These are phyloP conservation scores for Rhamphomyia laevipes DNA, from an alignment of 2,888 invertebrate genomes.

Conservation along the genomic window DNA sequence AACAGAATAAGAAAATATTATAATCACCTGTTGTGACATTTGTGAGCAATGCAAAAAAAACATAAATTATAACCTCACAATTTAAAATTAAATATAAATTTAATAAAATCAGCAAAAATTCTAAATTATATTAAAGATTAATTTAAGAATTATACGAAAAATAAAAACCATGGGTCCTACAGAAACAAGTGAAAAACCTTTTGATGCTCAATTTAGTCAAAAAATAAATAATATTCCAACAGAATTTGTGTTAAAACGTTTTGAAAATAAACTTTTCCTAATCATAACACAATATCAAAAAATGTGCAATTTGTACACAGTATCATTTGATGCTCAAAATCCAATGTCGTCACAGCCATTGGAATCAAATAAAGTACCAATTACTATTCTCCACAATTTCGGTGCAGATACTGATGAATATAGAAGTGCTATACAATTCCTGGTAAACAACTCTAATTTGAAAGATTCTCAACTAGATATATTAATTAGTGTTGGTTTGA, in stretches of 20 bases:
- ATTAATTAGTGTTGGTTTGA: constrained; percentile 27
- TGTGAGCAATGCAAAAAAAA: too few relatives aligned
- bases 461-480: constrained; percentile 27
- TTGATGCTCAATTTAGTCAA: constrained; percentile 23
- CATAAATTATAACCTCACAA: too few relatives aligned
- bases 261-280: constrained; percentile 30
- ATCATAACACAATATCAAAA: constrained; percentile 31
- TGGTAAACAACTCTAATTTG: constrained; percentile 27
- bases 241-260: constrained; percentile 30
- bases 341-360: constrained; percentile 16
- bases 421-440: constrained; percentile 29
- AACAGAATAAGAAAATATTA: too few relatives aligned
- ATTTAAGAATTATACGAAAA: too few relatives aligned
- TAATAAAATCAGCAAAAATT: too few relatives aligned
- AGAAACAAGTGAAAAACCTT: constrained; percentile 16
- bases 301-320: constrained; percentile 27
- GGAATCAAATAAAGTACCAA: constrained; percentile 17
- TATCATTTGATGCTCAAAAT: constrained; percentile 25
- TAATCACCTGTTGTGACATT: too few relatives aligned
- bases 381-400: constrained; percentile 26
- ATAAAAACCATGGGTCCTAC: too few relatives aligned
- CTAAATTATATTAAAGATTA: too few relatives aligned
- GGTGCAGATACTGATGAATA: constrained; percentile 29
- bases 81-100: too few relatives aligned
- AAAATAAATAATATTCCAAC: constrained; percentile 25